Percentiles rank a stretch among this genome's conserved stretches.
Conservation (phyloP, 2,888 invertebrate genomes). For the Pseudococcus longispinus region DNA sequence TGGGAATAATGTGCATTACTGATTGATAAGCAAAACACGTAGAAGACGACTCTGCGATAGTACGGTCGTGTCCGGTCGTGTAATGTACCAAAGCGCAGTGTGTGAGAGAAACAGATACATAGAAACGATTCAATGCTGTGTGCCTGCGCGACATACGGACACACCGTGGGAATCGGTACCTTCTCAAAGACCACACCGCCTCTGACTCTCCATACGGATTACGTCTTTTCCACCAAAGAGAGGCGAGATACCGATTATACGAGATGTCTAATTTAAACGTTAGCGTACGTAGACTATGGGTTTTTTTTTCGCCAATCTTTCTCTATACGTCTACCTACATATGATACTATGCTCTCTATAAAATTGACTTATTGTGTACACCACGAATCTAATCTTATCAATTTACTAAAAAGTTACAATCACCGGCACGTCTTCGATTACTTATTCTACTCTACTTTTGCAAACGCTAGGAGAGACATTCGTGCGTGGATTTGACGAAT, state of each 20-base stretch:
- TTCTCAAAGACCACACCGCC: conserved; percentile 53
- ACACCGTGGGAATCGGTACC: conserved; percentile 48
- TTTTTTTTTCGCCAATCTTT: background rate
- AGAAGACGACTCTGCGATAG: conserved; percentile 43
- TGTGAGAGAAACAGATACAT: too few species aligned
- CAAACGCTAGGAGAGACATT: background rate
- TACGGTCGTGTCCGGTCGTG: conserved; percentile 52
- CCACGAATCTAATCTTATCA: background rate
- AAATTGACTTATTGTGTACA: background rate
- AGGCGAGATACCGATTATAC: conserved; percentile 22
- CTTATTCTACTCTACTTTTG: background rate
- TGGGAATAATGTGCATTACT: conserved; percentile 34
- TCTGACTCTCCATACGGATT: conserved; percentile 1
- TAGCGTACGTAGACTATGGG: background rate
- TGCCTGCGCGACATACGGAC: conserved; percentile 16
- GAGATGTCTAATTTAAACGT: conserved; percentile 26
- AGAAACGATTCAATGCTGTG: conserved; percentile 23
- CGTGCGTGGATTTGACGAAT: background rate
- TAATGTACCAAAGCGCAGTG: conserved; percentile 22
- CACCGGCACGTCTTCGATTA: background rate
- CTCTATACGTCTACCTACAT: background rate
- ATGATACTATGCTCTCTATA: background rate
- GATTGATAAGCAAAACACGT: conserved; percentile 54
- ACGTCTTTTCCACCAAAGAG: background rate
- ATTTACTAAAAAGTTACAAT: background rate